phyloP scores from a whole-genome alignment of 2,113 vertebrate genomes.

The Dendrocopos noguchii region DNA sequence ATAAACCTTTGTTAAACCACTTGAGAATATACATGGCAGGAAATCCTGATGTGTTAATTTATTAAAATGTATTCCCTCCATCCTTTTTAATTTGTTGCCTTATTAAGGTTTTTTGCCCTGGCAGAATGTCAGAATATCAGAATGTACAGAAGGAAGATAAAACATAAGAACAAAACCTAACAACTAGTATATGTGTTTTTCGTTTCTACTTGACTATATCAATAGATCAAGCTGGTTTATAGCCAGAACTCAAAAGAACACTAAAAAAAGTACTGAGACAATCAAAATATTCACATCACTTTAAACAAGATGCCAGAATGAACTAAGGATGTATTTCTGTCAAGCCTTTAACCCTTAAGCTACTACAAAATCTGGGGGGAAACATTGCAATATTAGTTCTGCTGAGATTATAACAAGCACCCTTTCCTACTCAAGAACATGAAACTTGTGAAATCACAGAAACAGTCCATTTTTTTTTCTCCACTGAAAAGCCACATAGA shows the following conservation, averaged over 20 bases:
- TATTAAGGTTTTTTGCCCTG: background rate
- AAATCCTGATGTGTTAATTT: background rate
- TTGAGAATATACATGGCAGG: background rate
- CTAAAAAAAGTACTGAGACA: background rate
- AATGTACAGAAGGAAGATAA: background rate
- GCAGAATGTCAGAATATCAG: background rate
- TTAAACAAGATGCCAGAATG: background rate
- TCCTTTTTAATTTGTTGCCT: background rate
- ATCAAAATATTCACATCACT: background rate
- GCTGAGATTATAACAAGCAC: background rate
- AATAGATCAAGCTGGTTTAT: background rate
- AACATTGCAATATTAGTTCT: background rate
- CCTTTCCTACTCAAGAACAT: background rate
- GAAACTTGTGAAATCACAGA: background rate
- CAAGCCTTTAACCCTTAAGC: background rate
- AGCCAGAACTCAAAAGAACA: background rate
- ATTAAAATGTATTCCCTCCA: background rate
- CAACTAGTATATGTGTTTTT: background rate
- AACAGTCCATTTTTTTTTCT: background rate
- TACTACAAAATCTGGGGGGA: background rate
- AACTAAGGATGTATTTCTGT: background rate
- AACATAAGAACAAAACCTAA: too few species aligned
- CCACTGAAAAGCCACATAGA: background rate
- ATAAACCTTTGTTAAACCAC: fast-evolving
- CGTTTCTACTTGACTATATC: background rate